These are phyloP conservation scores for Tursiops truncatus DNA, from an alignment of 2,113 vertebrate genomes.

Conservation along the genomic window DNA sequence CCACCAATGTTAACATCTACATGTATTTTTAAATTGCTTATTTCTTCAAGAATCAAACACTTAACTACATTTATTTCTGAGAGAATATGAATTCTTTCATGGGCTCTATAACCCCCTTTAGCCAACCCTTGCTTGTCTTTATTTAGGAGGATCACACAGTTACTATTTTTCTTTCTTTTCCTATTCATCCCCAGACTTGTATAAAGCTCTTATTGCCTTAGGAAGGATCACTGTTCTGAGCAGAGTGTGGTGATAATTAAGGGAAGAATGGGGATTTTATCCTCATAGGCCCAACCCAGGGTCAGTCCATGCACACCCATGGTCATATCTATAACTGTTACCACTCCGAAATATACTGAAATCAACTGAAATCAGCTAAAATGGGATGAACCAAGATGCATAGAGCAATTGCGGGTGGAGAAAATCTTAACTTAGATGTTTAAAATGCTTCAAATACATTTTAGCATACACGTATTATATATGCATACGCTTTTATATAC, in stretches of 20 bases:
- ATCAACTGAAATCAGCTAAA: not conserved
- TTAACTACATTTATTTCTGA: not conserved
- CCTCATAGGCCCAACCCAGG: not conserved
- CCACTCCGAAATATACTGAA: not conserved
- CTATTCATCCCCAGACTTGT: not conserved
- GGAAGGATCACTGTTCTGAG: not conserved
- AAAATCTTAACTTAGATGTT: not conserved
- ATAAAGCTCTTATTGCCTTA: not conserved
- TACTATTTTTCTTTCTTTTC: not conserved
- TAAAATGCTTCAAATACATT: not conserved
- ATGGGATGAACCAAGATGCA: not conserved
- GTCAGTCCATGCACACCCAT: not conserved
- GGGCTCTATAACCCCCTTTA: not conserved
- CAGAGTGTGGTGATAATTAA: not conserved
- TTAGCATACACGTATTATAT: not conserved
- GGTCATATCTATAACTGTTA: not conserved
- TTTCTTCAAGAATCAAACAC: not conserved
- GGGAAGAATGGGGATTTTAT: not conserved
- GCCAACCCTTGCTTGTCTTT: not conserved
- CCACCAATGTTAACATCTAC: not conserved
- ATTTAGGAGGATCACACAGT: not conserved
- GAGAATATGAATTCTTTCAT: not conserved
- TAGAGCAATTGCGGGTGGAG: not conserved
- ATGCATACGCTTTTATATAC: not conserved
- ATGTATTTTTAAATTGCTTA: not conserved